A percentile compares a stretch with the other conserved stretches of the same genome.
phyloP scores from a whole-genome alignment of 2,113 vertebrate genomes.

The Pelvicachromis taeniatus region DNA sequence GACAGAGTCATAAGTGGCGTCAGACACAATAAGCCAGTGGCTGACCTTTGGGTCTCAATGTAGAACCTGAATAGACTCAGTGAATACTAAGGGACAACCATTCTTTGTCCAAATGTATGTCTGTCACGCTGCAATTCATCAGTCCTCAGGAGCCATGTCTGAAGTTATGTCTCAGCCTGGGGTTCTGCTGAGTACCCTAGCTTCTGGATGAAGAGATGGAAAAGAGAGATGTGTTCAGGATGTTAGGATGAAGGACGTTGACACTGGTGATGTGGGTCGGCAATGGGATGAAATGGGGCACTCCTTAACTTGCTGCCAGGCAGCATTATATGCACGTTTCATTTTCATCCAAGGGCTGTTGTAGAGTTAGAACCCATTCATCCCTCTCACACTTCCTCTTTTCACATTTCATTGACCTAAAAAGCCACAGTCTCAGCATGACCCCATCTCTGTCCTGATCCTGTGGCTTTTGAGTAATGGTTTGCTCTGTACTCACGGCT shows the following conservation, averaged over 20 bases:
- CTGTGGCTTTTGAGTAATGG: constrained; percentile 4
- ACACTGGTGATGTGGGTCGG: constrained; percentile 42
- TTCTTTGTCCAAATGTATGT: constrained; percentile 24
- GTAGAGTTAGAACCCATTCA: neutral
- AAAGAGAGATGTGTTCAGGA: constrained; percentile 23
- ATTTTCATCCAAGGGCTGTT: neutral
- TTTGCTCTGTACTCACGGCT: constrained; percentile 3
- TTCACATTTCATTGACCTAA: constrained; percentile 30
- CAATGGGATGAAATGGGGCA: constrained; percentile 10
- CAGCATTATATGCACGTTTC: neutral
- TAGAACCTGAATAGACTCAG: constrained; percentile 34
- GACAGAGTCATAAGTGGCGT: neutral
- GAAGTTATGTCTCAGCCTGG: neutral
- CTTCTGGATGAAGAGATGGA: neutral
- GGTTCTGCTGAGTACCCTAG: neutral
- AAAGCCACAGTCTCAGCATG: constrained; percentile 31
- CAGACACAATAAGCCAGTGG: constrained; percentile 4
- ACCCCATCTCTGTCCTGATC: neutral
- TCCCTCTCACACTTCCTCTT: neutral
- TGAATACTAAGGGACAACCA: constrained; percentile 2
- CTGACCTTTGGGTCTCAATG: neutral
- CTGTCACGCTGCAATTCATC: constrained; percentile 2
- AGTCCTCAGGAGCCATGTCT: neutral
- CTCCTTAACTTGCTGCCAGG: neutral
- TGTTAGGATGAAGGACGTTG: constrained; percentile 10